Evolutionary conservation across 1,140 invertebrate species (phyloP), one percentile per base, ranked within the genome.

Genomic region (Nebria ingens): DNA sequence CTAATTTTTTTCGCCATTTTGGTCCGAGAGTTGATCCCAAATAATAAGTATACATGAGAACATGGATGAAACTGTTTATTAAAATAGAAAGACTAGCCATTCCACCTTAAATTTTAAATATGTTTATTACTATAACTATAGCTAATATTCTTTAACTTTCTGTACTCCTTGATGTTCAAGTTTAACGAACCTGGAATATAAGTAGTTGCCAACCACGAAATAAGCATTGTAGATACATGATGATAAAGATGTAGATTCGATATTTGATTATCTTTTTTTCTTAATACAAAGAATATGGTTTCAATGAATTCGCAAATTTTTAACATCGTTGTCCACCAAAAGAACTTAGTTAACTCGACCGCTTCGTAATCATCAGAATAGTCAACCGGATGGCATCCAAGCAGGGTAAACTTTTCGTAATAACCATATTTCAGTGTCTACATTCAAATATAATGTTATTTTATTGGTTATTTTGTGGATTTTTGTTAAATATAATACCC

Each of bases 221-320:
- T 70, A 15, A 74, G 58, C 53, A 81, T 71, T 25, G 84, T 83
- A 34, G 77, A 79, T 52, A 76, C 71, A 60, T 89, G 86, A 72
- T 87, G 84, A 63, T 87, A 87, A 21, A 87, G 68, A 61, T 89
- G 86, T 20, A 89, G 71, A 61, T 82, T 84, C 1, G 84, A 81
- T 12, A 83, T 77, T 70, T 89, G 86, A 29, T 79, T 79, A 42
- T 79, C 72, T 65, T 86, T 88, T 67, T 86, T 87, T 20, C 85
- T 71, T 20, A 88, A 61, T 19, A 86, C 71, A 64, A 88, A 87
- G 64, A 88, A 85, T 66, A 83, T 34, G 1, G 75, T 77, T 58
- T 77, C 75, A 6, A 70, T 61, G 4, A 77, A 61, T 57, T 77
- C 75, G 13, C 62, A 53, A 12, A 74, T 59, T 66, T 76, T 77